A percentile compares a stretch with the other conserved stretches of the same genome.
These are phyloP conservation scores for Galerucella nymphaeae DNA, from an alignment of 2,888 invertebrate species.

Conservation along the genomic window DNA sequence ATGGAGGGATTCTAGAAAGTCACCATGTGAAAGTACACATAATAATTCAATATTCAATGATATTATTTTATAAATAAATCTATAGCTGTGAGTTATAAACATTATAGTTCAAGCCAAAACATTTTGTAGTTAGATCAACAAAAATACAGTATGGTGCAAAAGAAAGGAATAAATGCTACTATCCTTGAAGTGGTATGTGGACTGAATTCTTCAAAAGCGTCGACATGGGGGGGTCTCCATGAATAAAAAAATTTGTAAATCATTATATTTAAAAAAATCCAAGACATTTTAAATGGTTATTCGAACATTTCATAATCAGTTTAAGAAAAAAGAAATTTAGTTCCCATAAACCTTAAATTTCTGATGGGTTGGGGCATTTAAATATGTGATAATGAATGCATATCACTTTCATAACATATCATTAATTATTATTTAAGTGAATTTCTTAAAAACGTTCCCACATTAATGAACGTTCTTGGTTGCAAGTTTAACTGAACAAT, in stretches of 20 bases:
- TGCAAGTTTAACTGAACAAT: background rate
- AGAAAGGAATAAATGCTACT: background rate
- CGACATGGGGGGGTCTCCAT: too few species aligned
- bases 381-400: background rate
- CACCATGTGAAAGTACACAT: background rate
- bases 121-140: background rate
- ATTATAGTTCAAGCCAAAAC: background rate
- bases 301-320: background rate
- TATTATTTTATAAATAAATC: background rate
- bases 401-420: background rate
- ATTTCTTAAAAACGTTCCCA: background rate
- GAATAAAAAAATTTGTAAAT: too few species aligned
- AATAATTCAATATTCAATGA: too few species aligned
- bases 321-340: slow-evolving; percentile 1
- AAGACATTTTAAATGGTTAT: background rate
- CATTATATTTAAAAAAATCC: background rate
- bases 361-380: background rate
- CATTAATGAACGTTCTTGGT: background rate
- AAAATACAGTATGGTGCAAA: background rate
- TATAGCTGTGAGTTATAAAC: background rate
- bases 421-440: background rate
- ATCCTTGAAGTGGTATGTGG: too few species aligned
- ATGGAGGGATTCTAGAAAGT: background rate
- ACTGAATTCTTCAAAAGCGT: too few species aligned
- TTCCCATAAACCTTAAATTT: slow-evolving; percentile 1